Evolutionary conservation across 2,113 vertebrate species (phyloP), one percentile per base, ranked within the genome.

Genomic region (Ibidorhyncha struthersii): DNA sequence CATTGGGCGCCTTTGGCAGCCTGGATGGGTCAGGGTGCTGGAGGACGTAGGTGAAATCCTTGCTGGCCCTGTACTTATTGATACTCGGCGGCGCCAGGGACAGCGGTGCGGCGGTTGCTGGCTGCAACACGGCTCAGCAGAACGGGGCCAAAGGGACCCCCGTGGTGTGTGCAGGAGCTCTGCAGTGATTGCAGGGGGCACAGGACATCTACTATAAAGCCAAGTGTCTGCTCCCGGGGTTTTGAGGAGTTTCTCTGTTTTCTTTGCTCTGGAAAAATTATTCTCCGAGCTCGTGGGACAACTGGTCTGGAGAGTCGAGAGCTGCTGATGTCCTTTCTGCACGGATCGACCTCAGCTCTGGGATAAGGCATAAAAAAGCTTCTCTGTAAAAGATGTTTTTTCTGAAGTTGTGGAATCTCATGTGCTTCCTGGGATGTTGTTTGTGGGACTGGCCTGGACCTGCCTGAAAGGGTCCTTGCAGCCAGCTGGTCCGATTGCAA

Each of bases 61-160:
- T 72, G 41, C 40, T 77, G 63, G 3, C 70, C 67, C 40, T 50
- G 7, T 67, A 53, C 63, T 72, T 58, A 9, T 30, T 29, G 55
- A 61, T 62, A 16, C 26, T 61, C 12, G 3, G 18, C 4, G 7
- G n/a, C 73, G 38, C 41, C 22, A 53, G 53, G 52, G 63, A 38
- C 12, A 7, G 10, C 14, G 2, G 4, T n/a, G 79, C 79, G 12
- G 3, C 0, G 1, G 5, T 6, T 32, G 15, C 7, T 83, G 61
- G 8, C 52, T 49, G 32, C 27, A 14, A 3, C 0, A 1, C 29
- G 23, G 53, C 78, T 30, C 3, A 6, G 58, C 82, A 61, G 55
- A 73, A 41, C 0, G 0, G 36, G 22, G 22, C 32, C 2, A 1
- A 7, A 34, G n/a, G 32, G 63, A 2, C 67, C 34, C 23, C 65